Base-by-base conservation (phyloP, 2,888 invertebrate genomes). In the Leptogaster cylindrica region DNA sequence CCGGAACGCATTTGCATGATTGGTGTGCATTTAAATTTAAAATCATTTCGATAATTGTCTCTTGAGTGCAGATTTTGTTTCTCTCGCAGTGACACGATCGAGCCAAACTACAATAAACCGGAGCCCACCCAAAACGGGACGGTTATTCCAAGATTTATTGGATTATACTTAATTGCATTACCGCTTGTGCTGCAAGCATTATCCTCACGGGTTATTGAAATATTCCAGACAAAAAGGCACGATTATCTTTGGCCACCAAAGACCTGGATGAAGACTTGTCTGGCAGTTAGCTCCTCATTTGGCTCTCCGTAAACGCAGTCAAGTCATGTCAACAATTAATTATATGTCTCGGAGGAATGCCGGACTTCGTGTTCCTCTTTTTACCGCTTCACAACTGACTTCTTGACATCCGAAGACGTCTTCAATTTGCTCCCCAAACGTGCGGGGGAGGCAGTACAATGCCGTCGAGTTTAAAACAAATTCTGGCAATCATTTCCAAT, bases 391-490 rank as follows among this genome's bases (percentile, higher is more conserved):
- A 46, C 46, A 46, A 16, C 46, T 20, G 27, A 28, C 28, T 27
- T 50, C 50, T 50, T 50, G 28, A 27, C 50, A 28, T 28, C 27
- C 6, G 14, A 50, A 25, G 23, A 50, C 16, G 27, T 50, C 50
- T 50, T 27, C 16, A 50, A 50, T 50, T 50, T 50, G 50, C 28
- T 50, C 52, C 52, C 52, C 14, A 33, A 28, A 52, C 8, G 5
- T 27, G 52, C 27, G 31, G 18, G 31, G 33, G 8, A 23, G 14
- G 52, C 33, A 33, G n/a, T n/a, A n/a, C n/a, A n/a, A n/a, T 25
- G 3, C 46, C 4, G 46, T 12, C 20, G 18, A 18, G 25, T 46
- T 46, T 46, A 46, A n/a, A n/a, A 46, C 23, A 25, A 23, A 46
- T 46, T 46, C 25, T 25, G 23, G 46, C 23, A 12, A n/a, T n/a